These are phyloP conservation scores for Lepus timidus DNA, from an alignment of 2,113 vertebrate genomes.

Conservation along the genomic window DNA sequence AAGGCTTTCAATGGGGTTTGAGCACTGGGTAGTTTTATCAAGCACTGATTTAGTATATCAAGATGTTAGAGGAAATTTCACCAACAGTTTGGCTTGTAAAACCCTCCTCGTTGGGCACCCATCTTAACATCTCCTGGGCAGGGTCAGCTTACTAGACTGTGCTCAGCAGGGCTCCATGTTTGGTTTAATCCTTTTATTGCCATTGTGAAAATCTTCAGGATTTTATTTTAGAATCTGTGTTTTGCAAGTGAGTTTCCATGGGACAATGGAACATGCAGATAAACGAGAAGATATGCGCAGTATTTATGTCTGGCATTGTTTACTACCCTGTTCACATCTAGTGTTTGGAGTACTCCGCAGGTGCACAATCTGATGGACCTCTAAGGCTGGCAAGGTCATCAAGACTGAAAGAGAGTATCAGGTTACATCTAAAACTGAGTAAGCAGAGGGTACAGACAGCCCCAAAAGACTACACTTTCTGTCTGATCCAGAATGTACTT, in stretches of 20 bases:
- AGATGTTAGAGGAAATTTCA: not conserved
- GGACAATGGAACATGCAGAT: not conserved
- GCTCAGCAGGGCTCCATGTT: too few species aligned
- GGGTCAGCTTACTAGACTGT: too few species aligned
- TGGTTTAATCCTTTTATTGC: not conserved
- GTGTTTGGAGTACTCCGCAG: not conserved
- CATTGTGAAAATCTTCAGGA: constrained; percentile 17
- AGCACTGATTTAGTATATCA: not conserved
- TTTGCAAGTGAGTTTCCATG: not conserved
- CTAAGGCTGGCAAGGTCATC: not conserved
- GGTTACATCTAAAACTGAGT: not conserved
- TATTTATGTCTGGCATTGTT: too few species aligned
- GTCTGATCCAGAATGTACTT: not conserved
- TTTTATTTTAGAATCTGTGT: not conserved
- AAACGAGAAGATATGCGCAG: not conserved
- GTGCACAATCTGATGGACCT: not conserved
- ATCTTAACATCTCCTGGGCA: not conserved
- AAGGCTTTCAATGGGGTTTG: not conserved
- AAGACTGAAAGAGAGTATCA: not conserved
- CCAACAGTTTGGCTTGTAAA: not conserved
- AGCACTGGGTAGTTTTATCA: not conserved
- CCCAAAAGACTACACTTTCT: not conserved
- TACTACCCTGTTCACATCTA: not conserved
- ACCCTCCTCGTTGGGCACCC: fast-evolving
- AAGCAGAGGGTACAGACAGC: not conserved